Evolutionary conservation across 2,888 invertebrate species (phyloP), one percentile per base, ranked within the genome.

Genomic region (Megamerina dolium): DNA sequence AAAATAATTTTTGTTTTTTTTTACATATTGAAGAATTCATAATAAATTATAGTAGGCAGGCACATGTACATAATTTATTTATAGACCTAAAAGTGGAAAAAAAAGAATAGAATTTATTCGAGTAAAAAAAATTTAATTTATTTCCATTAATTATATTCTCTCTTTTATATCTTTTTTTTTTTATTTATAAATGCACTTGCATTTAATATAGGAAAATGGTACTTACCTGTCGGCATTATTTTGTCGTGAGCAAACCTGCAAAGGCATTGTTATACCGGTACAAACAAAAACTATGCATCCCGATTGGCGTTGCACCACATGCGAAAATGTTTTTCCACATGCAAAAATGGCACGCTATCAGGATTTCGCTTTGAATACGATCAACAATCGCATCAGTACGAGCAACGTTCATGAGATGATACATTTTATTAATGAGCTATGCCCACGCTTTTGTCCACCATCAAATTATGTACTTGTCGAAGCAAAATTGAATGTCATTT

Each of bases 301-400:
- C 0, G 64, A 73, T 5, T 86, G 85, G 85, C 75, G 76, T 48
- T 86, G 85, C 61, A 73, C 78, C 45, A 77, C 73, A 2, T 85
- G 85, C 60, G 73, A 58, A 27, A 58, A 53, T 23, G 57, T 64
- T 6, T 63, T 66, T 36, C 60, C 63, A 5, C 65, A 66, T 23
- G 47, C 61, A 6, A 64, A 68, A 52, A 67, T 68, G 62, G 63
- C 64, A 0, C 63, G 68, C 19, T 65, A 67, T 44, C 69, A 70
- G 52, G 67, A 69, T 45, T 68, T 71, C 29, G 63, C 66, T 0
- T 54, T 70, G 23, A 65, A 59, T 38, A 66, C 65, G 20, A 66
- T 71, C 34, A 69, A 70, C 46, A 66, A 67, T 49, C 64, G 68
- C 36, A 66, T 66, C 32, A 66, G 68, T 36, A 57, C 57, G 30